A percentile compares a stretch with the other conserved stretches of the same genome.
phyloP scores from a whole-genome alignment of 64 coral and sea anemone species.

The Pachyseris speciosa region DNA sequence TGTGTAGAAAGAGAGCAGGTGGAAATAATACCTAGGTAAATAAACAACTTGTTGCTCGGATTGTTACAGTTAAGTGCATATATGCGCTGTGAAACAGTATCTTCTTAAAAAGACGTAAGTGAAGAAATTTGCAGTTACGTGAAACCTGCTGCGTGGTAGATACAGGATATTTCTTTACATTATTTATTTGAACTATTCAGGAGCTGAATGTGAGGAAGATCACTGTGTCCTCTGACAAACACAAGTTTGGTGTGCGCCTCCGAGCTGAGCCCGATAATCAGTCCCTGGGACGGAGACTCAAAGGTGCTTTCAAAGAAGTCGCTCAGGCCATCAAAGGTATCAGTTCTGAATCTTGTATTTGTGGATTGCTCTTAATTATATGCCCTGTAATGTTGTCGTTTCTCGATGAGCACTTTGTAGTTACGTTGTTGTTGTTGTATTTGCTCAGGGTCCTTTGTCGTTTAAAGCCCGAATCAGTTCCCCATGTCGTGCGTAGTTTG shows the following conservation, averaged over 20 bases:
- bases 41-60: background rate
- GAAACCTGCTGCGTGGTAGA: too few relatives aligned
- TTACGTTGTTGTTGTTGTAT: too few relatives aligned
- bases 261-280: constrained; percentile 94
- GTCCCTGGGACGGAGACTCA: constrained; percentile 75
- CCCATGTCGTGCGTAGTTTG: too few relatives aligned
- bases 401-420: background rate
- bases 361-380: too few relatives aligned
- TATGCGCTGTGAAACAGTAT: too few relatives aligned
- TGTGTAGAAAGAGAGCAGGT: too few relatives aligned
- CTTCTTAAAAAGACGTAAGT: too few relatives aligned
- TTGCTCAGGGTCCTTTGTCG: too few relatives aligned
- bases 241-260: constrained; percentile 89
- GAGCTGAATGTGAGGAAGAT: constrained; percentile 95
- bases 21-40: too few relatives aligned
- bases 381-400: background rate
- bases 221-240: constrained; percentile 92
- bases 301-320: constrained; percentile 93
- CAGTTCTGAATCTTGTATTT: background rate
- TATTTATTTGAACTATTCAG: constrained; percentile 27
- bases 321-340: constrained; percentile 92
- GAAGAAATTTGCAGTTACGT: too few relatives aligned
- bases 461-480: too few relatives aligned
- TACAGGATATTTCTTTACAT: background rate
- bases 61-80: background rate